phyloP scores from a whole-genome alignment of 2,797 vertebrate species.

The Podarcis lilfordi region DNA sequence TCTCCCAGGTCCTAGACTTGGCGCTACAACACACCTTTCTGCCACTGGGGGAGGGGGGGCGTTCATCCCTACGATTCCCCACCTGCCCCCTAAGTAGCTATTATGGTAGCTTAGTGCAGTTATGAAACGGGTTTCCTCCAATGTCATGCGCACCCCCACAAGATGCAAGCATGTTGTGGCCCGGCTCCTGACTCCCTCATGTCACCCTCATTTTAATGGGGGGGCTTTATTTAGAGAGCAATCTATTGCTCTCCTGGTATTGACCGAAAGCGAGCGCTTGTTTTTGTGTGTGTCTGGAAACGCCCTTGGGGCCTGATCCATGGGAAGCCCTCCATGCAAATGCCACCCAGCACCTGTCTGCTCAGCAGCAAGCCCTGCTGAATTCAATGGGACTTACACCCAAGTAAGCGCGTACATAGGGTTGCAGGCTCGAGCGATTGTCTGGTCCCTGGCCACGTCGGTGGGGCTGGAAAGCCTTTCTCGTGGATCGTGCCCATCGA shows the following conservation, averaged over 20 bases:
- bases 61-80: no score
- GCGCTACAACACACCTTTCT: no score
- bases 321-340: neutral
- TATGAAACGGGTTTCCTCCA: neutral
- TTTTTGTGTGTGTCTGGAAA: no score
- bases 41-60: no score
- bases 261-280: neutral
- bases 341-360: neutral
- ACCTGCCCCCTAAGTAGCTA: no score
- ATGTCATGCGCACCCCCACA: neutral
- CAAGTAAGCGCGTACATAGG: neutral
- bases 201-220: neutral
- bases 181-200: neutral
- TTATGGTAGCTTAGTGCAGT: neutral
- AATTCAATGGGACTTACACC: neutral
- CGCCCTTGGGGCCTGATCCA: neutral
- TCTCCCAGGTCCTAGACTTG: no score
- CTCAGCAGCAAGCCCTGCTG: neutral
- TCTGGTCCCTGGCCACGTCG: neutral
- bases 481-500: neutral
- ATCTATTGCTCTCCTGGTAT: neutral
- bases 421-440: neutral
- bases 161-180: no score
- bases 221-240: no score
- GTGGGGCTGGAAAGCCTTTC: neutral